Percentiles rank a stretch among this genome's conserved stretches.
Conservation (phyloP, 2,113 vertebrate genomes). For the Connochaetes taurinus region DNA sequence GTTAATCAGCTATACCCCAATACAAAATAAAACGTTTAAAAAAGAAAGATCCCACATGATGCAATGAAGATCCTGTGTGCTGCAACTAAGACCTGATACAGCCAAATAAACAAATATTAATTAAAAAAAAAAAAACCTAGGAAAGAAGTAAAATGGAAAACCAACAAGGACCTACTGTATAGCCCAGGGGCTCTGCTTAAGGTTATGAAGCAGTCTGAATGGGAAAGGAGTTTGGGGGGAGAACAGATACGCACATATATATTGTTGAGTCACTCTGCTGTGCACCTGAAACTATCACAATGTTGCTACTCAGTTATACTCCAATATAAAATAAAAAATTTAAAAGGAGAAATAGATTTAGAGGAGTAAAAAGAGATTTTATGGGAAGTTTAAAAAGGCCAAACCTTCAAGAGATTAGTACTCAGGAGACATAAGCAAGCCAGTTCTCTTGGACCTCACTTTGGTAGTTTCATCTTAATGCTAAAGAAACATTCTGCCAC, state of each 20-base stretch:
- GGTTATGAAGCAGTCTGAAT: neutral
- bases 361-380: neutral
- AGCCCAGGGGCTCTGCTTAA: neutral
- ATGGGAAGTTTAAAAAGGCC: neutral
- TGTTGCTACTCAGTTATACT: neutral
- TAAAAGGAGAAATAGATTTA: neutral
- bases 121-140: neutral
- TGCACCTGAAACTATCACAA: neutral
- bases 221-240: neutral
- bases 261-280: neutral
- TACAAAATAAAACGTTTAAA: neutral
- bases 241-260: neutral
- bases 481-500: neutral
- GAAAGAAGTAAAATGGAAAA: neutral
- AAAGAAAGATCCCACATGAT: neutral
- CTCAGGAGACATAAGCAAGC: neutral
- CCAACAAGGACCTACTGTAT: neutral
- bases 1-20: neutral
- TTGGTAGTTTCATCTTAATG: neutral
- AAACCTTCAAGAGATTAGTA: neutral
- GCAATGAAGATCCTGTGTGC: neutral
- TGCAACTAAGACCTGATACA: neutral
- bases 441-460: neutral
- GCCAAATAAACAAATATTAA: neutral
- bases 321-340: neutral